phyloP scores from a whole-genome alignment of 2,113 vertebrate species.

The Channa maculata region DNA sequence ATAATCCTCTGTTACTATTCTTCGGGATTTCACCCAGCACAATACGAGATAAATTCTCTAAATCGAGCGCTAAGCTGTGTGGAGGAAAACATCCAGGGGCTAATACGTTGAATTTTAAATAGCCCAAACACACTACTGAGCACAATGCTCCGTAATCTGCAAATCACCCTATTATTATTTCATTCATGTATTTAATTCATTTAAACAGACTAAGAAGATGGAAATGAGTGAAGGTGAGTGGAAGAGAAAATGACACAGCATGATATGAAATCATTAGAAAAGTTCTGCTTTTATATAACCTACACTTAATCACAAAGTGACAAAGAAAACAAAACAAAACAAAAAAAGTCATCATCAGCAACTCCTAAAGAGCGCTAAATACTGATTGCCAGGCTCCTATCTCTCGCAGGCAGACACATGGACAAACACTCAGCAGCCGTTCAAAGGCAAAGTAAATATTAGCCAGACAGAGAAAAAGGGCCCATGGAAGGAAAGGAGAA shows the following conservation, averaged over 20 bases:
- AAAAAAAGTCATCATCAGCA: constrained; percentile 41
- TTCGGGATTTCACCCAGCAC: constrained; percentile 54
- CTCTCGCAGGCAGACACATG: constrained; percentile 44
- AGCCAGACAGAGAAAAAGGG: constrained; percentile 13
- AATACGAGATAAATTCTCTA: constrained; percentile 54
- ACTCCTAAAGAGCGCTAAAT: constrained; percentile 29
- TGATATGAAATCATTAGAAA: constrained; percentile 20
- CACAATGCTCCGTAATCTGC: constrained; percentile 37
- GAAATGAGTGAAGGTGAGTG: constrained; percentile 33
- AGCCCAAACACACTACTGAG: constrained; percentile 18
- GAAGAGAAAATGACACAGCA: constrained; percentile 11
- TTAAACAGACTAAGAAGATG: constrained; percentile 30
- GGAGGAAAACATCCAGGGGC: constrained; percentile 51
- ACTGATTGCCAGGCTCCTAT: constrained; percentile 54
- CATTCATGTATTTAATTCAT: constrained; percentile 38
- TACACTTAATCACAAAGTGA: constrained; percentile 6
- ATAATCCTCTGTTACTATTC: constrained; percentile 58
- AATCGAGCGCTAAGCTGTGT: constrained; percentile 51
- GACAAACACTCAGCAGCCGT: constrained; percentile 40
- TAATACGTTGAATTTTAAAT: constrained; percentile 54
- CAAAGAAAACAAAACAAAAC: background rate
- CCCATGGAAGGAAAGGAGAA: constrained; percentile 36
- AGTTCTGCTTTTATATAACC: constrained; percentile 26
- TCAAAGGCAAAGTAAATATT: constrained; percentile 67
- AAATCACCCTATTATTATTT: constrained; percentile 51